Conservation (phyloP, 2,797 vertebrate genomes). For the Hoplostethus mediterraneus region DNA sequence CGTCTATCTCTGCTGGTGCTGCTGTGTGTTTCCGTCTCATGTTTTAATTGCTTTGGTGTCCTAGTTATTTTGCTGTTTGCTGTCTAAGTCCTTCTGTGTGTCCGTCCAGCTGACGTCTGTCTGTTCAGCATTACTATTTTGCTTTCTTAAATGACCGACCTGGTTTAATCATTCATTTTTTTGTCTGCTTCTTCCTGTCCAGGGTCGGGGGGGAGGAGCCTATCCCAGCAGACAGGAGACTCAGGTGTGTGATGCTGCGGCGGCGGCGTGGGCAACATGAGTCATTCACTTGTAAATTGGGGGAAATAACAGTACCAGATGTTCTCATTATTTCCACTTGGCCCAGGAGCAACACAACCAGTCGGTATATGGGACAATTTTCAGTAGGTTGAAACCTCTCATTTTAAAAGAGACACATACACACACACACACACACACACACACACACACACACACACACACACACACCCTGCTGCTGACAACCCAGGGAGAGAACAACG, state of each 20-base stretch:
- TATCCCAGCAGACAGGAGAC: no score
- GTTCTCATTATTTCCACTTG: constrained; percentile 53
- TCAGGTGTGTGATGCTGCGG: constrained; percentile 20
- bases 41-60: neutral
- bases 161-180: no score
- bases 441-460: neutral
- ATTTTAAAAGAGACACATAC: constrained; percentile 27
- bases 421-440: no score
- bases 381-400: constrained; percentile 25
- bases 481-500: constrained; percentile 1
- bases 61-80: neutral
- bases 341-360: constrained; percentile 32
- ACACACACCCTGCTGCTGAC: constrained; percentile 12
- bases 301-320: constrained; percentile 57
- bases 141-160: no score
- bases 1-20: no score
- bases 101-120: neutral
- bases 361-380: constrained; percentile 42
- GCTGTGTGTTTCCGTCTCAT: no score
- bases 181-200: no score
- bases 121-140: no score
- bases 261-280: constrained; percentile 22
- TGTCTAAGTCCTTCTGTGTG: neutral
- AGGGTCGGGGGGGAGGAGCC: no score
- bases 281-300: constrained; percentile 61